Conservation (phyloP, 2,113 vertebrate species). For the Cryptomyrus ogoouensis region DNA sequence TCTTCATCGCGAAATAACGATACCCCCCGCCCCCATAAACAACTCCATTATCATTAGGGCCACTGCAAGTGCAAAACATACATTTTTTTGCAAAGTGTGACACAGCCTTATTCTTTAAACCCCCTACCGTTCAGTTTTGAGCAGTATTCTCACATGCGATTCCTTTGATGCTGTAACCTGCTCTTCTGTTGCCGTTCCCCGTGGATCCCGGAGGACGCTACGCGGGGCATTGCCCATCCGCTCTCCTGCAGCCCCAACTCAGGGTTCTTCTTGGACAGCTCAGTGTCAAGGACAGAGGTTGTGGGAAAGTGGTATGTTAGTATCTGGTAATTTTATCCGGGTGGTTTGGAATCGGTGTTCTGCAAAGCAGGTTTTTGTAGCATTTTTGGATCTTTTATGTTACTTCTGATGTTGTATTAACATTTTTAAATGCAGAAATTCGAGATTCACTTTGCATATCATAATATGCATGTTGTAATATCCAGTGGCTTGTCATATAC, state of each 20-base stretch:
- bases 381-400: not conserved
- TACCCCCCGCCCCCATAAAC: not conserved
- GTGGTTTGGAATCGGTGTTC: not conserved
- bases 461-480: not conserved
- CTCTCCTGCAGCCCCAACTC: not conserved
- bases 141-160: not conserved
- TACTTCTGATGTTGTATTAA: not conserved
- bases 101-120: not conserved
- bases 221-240: not conserved
- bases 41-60: not conserved
- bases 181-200: not conserved
- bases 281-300: not conserved
- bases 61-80: not conserved
- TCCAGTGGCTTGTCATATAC: not conserved
- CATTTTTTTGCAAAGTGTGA: not conserved
- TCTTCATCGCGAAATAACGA: not conserved
- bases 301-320: not conserved
- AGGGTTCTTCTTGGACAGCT: conserved; percentile 9
- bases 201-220: not conserved
- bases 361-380: not conserved
- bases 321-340: not conserved
- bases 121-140: not conserved
- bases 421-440: not conserved
- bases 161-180: not conserved
- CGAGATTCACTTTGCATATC: not conserved